Base-by-base conservation (phyloP, 1,140 invertebrate genomes). In the Mylabris phalerata region DNA sequence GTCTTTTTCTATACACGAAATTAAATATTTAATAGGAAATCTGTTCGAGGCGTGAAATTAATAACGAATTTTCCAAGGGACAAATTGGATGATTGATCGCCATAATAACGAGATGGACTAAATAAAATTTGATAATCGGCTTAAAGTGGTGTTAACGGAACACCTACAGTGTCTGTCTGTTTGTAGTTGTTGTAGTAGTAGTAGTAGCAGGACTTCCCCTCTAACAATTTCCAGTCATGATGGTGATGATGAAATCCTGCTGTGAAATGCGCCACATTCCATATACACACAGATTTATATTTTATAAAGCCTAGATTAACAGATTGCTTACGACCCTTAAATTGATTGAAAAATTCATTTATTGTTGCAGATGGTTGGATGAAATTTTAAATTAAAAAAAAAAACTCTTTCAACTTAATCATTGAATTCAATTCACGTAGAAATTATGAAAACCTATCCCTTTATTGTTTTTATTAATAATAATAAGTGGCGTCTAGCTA, bases 61-160 rank as follows among this genome's bases (percentile, higher is more conserved):
- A 26, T 26, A 26, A 25, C 26, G 45, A 9, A 47, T 19, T 11
- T 25, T 9, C 45, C 19, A 1, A 9, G 26, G 9, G 19, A 47
- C 19, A 47, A 19, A 25, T 32, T 32, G 32, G 32, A 32, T 52
- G 50, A 52, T 52, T 42, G 50, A 52, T 52, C 39, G 50, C 9
- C 41, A 52, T 52, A 44, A 43, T 52, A 24, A 43, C 26, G 39
- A 43, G 41, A 42, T 52, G 44, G 44, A 44, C 41, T 48, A 32
- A 48, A 48, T 51, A 51, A 51, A 51, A 52, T 52, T 43, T 44
- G 40, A 52, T 51, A 52, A 54, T 54, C 51, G 42, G 51, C 42
- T 54, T 46, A 54, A 54, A 54, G 10, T 3, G 26, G 51, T 25
- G 26, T 26, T 25, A 52, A 54, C 42, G 42, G 51, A 54, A 54